Evolutionary conservation across 2,888 invertebrate species (phyloP), one percentile per base, ranked within the genome.

Genomic region (Hirtodrosophila alboralis): DNA sequence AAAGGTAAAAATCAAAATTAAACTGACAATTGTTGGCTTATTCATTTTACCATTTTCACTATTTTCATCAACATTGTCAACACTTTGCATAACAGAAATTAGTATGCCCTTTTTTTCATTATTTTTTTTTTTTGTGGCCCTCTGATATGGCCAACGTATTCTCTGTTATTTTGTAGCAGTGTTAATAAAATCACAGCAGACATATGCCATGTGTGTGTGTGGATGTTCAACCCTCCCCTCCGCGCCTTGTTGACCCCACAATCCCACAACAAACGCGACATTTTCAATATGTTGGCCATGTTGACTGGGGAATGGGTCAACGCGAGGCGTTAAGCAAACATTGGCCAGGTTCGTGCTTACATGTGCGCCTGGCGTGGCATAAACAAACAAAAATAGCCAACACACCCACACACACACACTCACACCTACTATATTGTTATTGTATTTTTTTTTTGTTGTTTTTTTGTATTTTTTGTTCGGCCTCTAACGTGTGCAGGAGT

Each of bases 341-440:
- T 60, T 70, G 60, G 60, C 28, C 61, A 51, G 70, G 41, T 53
- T 13, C 48, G 49, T 61, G 70, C 70, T 72, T 53, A 71, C 68
- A 58, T 62, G 67, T 72, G 53, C 72, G 67, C 73, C 48, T 52
- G 60, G 60, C 49, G 67, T 72, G 67, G 60, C 74, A 64, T 69
- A 74, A 69, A 69, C 69, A 69, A 71, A 71, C 70, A 72, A 74
- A 73, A 69, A 73, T 74, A 74, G 69, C 69, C 72, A 60, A 68
- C 68, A 48, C 31, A 30, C 30, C 28, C 27, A 51, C 53, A 28
- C 36, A 23, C 34, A 10, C 23, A 33, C 12, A 38, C 23, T 23
- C 4, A 43, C 13, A 30, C 12, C 36, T 14, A 14, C 21, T 4
- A 31, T 14, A 48, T 34, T 52, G 31, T 38, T 60, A 23, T 34